Evolutionary conservation across 2,113 vertebrate species (phyloP), one percentile per base, ranked within the genome.

Genomic region (Trematomus loennbergii): DNA sequence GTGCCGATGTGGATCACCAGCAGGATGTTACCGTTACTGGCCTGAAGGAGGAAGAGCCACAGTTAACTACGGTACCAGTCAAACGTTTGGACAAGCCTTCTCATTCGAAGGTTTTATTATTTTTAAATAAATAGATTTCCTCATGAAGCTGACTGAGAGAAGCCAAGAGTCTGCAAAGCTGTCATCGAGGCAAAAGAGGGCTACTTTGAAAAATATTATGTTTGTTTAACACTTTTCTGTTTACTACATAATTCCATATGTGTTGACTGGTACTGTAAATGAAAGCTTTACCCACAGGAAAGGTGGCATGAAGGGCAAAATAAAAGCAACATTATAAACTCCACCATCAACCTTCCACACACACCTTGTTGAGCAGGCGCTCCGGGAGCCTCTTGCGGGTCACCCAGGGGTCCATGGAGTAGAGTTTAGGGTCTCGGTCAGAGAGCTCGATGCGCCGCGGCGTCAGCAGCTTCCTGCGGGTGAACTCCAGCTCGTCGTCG

Each of bases 401-500:
- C 79, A 97, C 94, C 97, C 97, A 99, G 3, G 97, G 97, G 89
- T 99, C 98, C 97, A 99, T 97, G 17, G 97, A 96, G 68, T 99
- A 99, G n/a, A 98, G 93, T 46, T 87, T 94, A 5, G 96, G 93
- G 86, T 99, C 97, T 0, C 98, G 95, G 61, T 96, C 92, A 0
- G 94, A 92, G 58, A 99, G 91, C 78, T 99, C 97, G 2, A 96
- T 94, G 93, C 97, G 96, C 6, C 98, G 95, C 0, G 97, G 96
- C 1, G 97, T 99, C 75, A 98, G 94, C 72, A 99, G 91, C 81
- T 97, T 97, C 82, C 98, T 95, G 9, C 98, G 96, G 0, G 97
- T 98, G 90, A 98, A 99, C 91, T 99, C 98, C 10, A 99, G 95
- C 78, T 99, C 98, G 0, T 99, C 97, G 5, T 99, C 98, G 0